Evolutionary conservation across 2,113 vertebrate genomes (phyloP).

Genomic region (Riparia riparia): DNA sequence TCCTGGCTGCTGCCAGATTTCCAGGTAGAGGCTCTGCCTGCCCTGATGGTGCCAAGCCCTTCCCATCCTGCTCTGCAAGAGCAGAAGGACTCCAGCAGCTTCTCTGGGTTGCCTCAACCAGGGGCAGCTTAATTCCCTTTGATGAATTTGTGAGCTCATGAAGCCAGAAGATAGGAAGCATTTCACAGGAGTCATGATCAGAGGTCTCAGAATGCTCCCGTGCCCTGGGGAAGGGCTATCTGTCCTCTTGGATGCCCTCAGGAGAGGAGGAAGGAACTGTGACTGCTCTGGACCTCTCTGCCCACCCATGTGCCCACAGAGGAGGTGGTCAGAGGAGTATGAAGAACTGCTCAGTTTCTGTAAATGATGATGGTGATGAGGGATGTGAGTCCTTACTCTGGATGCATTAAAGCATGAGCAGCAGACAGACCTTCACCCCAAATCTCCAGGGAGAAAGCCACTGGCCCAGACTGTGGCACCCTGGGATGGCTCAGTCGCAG

Average conservation of each 20-base stretch:
- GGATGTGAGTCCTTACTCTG: neutral
- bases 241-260: neutral
- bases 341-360: neutral
- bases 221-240: neutral
- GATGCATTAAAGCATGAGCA: neutral
- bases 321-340: neutral
- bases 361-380: neutral
- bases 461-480: neutral
- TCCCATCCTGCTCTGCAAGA: neutral
- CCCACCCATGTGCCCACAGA: neutral
- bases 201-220: fast-evolving
- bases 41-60: neutral
- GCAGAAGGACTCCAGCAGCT: neutral
- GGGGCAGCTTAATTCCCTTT: neutral
- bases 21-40: neutral
- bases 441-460: neutral
- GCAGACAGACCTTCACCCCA: neutral
- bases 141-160: neutral
- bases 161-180: neutral
- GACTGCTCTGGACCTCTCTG: neutral
- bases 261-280: neutral
- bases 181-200: fast-evolving
- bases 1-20: fast-evolving
- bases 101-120: neutral
- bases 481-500: neutral